phyloP scores from a whole-genome alignment of 2,113 vertebrate genomes.

The Jaculus jaculus region DNA sequence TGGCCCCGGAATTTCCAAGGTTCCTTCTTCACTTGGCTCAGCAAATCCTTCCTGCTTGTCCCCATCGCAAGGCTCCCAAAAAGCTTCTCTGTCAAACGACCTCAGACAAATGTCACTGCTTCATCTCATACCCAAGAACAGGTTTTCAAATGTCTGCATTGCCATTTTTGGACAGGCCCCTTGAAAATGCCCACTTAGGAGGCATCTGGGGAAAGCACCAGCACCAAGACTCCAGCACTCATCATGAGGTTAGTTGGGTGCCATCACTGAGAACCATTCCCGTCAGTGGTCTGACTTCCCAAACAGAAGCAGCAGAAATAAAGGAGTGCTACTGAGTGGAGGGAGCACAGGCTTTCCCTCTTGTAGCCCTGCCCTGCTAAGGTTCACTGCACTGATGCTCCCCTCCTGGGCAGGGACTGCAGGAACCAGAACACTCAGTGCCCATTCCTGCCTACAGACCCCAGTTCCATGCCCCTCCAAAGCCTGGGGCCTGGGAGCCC shows the following conservation, averaged over 20 bases:
- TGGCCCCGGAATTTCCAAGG: neutral
- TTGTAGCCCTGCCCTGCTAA: neutral
- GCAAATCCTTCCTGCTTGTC: neutral
- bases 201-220: neutral
- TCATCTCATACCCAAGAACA: neutral
- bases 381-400: neutral
- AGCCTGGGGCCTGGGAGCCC: neutral
- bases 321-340: neutral
- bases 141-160: neutral
- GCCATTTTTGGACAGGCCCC: neutral
- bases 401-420: neutral
- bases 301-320: neutral
- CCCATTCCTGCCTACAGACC: neutral
- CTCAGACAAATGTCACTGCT: neutral
- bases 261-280: neutral
- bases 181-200: neutral
- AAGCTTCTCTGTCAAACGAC: neutral
- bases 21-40: neutral
- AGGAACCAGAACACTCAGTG: neutral
- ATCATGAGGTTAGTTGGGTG: neutral
- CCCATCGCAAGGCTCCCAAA: neutral
- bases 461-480: neutral
- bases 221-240: neutral
- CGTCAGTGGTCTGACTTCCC: neutral
- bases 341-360: too few relatives aligned